Evolutionary conservation across 2,113 vertebrate genomes (phyloP), one percentile per base, ranked within the genome.

Genomic region (Rattus rattus): DNA sequence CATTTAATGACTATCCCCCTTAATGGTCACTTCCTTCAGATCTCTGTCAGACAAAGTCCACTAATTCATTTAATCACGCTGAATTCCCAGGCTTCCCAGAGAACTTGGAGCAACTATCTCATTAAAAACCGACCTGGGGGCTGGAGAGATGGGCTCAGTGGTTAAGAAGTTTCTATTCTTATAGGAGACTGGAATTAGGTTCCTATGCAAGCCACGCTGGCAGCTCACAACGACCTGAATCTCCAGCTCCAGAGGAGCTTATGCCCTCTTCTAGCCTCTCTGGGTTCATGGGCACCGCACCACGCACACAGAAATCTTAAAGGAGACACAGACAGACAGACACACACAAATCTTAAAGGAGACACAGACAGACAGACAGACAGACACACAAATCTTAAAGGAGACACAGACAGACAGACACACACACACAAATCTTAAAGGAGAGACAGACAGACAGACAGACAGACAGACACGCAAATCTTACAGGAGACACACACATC

Each of bases 51-150:
- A 47, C 72, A 81, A 91, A 91, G 39, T 88, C 28, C 19, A 7
- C 17, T 28, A 63, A 52, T 73, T 91, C 24, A 76, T 63, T 88
- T 19, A 54, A 19, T 73, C 17, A 7, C 75, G 61, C 39, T 91
- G 93, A 92, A 17, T 3, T 28, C 11, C 49, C 4, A 30, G 43
- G 47, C 54, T 81, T 88, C 56, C 47, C 47, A n/a, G 81, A 94
- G 59, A 85, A 80, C 28, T 61, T 47, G 61, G 24, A 94, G 43
- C 3, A 89, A 93, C 83, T 84, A 90, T 81, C 47, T 95, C 61
- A 92, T 88, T 67, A 80, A 93, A 88, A 75, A 43, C 28, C 24
- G 59, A 30, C 39, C 59, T 19, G 16, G 16, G 22, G 80, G 80
- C n/a, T 5, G n/a, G 80, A 83, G 22, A 39, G 36, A 28, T 84